Evolutionary conservation across 2,113 vertebrate species (phyloP).

Genomic region (Centropus unirufus): DNA sequence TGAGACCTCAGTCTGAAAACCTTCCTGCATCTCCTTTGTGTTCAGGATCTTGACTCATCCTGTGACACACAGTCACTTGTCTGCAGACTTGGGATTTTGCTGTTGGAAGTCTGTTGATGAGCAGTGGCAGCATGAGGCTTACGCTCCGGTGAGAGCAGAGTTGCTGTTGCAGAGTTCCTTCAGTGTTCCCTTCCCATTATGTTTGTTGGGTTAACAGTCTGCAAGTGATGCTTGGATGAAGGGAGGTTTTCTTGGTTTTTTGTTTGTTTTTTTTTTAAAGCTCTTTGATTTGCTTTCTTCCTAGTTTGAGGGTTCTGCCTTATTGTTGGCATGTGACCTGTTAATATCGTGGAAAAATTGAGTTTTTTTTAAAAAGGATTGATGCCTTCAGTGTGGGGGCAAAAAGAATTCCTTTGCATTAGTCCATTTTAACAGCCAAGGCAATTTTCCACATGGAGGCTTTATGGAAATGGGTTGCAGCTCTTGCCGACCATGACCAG

Average conservation of each 20-base stretch:
- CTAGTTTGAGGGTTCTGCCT: neutral
- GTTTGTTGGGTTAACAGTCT: neutral
- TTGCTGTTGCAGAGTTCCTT: neutral
- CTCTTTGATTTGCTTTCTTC: constrained; percentile 5
- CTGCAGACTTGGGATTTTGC: neutral
- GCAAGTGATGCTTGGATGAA: neutral
- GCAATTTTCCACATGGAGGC: constrained; percentile 86
- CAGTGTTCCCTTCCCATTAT: neutral
- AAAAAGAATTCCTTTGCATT: constrained; percentile 73
- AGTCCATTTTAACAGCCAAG: constrained; percentile 87
- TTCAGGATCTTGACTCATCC: neutral
- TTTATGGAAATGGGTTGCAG: constrained; percentile 82
- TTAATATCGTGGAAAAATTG: constrained; percentile 37
- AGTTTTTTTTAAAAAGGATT: constrained; percentile 6
- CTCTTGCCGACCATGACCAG: constrained; percentile 81
- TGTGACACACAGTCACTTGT: neutral
- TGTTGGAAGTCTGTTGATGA: neutral
- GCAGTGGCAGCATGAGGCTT: neutral
- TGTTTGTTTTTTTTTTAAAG: neutral
- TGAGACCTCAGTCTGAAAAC: neutral
- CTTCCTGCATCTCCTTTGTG: neutral
- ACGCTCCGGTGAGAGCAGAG: neutral
- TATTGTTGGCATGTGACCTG: constrained; percentile 21
- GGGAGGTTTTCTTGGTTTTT: neutral
- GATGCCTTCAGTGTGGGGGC: constrained; percentile 1